Conservation (phyloP, 2,888 invertebrate species). For the Hirtodrosophila confusa region DNA sequence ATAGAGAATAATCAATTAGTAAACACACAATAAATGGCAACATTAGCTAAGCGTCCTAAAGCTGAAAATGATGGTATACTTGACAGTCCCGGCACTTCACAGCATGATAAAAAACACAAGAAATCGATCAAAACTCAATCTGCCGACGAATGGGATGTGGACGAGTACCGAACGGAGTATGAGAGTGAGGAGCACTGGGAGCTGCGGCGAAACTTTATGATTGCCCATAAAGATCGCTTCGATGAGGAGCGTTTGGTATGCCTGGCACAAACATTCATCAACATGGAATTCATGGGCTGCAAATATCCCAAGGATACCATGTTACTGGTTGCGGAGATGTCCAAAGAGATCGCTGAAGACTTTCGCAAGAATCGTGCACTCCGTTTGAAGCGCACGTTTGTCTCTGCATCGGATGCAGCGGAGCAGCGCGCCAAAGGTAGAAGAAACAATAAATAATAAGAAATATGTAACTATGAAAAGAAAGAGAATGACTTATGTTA, state of each 20-base stretch:
- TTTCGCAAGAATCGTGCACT: conserved; percentile 87
- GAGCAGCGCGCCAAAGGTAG: conserved; percentile 90
- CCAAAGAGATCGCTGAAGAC: conserved; percentile 89
- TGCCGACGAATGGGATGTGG: conserved; percentile 88
- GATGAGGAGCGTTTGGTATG: conserved; percentile 92
- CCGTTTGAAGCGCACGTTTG: conserved; percentile 90
- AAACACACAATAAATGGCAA: conserved; percentile 38
- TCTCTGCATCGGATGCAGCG: conserved; percentile 91
- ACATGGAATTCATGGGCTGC: conserved; percentile 87
- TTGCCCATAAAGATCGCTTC: conserved; percentile 90
- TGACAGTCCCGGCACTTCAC: conserved; percentile 20
- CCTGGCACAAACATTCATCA: conserved; percentile 95
- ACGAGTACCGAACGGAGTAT: conserved; percentile 89
- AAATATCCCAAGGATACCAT: conserved; percentile 93
- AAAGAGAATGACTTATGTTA: conserved; percentile 51
- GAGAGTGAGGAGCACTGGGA: conserved; percentile 97
- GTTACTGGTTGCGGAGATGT: conserved; percentile 89
- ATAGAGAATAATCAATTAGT: not conserved
- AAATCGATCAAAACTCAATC: conserved; percentile 14
- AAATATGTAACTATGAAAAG: conserved; percentile 26
- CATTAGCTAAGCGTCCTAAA: conserved; percentile 34
- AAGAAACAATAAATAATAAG: conserved; percentile 65
- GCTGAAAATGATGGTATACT: not conserved
- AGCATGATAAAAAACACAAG: conserved; percentile 11
- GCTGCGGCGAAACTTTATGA: conserved; percentile 91